Percentiles rank a stretch among this genome's conserved stretches.
Evolutionary conservation across 2,888 invertebrate genomes (phyloP).

Genomic region (Lasioglossum leucozonium): DNA sequence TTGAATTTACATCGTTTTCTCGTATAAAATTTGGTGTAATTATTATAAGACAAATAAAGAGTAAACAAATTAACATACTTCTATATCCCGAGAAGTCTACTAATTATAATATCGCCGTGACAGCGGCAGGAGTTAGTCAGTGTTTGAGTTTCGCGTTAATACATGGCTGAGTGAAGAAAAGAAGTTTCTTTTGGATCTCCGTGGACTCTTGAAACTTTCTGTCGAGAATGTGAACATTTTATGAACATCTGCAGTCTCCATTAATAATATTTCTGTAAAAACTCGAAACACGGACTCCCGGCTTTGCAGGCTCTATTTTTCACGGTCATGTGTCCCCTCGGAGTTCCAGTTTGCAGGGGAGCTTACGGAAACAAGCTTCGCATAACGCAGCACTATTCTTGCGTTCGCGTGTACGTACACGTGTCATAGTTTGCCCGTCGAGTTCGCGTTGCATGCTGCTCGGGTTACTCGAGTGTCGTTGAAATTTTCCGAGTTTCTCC

Average conservation of each 20-base stretch:
- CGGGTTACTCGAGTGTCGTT: constrained; percentile 35
- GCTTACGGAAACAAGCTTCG: constrained; percentile 23
- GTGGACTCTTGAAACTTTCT: neutral
- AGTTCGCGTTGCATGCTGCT: constrained; percentile 32
- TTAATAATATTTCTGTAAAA: constrained; percentile 10
- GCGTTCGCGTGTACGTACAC: neutral
- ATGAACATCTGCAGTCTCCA: neutral
- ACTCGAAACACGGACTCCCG: neutral
- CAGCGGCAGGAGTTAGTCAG: no score
- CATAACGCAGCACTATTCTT: constrained; percentile 22
- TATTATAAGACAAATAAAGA: neutral
- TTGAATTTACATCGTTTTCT: no score
- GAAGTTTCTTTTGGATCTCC: no score
- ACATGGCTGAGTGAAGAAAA: neutral
- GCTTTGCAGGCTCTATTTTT: constrained; percentile 6
- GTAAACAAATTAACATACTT: neutral
- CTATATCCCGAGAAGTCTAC: neutral
- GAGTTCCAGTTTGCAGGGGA: constrained; percentile 11
- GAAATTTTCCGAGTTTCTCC: constrained; percentile 24
- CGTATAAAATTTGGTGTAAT: neutral
- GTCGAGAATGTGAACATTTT: neutral
- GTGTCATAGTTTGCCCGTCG: constrained; percentile 16
- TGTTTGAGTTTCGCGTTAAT: neutral
- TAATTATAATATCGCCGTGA: neutral
- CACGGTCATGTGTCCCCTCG: constrained; percentile 9